A percentile compares a stretch with the other conserved stretches of the same genome.
Conservation (phyloP, 1,140 invertebrate species). For the Aricia agestis region DNA sequence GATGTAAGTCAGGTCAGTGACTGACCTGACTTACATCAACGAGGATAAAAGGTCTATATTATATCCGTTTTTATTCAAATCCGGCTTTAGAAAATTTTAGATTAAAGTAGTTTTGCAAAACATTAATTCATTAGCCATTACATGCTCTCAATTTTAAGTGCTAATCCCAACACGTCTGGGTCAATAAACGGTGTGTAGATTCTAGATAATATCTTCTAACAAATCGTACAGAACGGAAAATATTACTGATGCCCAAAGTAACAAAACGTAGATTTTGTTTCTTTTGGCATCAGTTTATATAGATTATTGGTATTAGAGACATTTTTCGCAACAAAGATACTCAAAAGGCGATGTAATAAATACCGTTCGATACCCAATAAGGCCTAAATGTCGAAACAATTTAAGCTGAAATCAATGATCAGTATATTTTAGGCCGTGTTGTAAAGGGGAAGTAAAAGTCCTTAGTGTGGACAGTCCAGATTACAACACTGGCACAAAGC, state of each 20-base stretch:
- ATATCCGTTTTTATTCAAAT: no score
- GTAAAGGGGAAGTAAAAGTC: slow-evolving; percentile 59
- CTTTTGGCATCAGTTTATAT: no score
- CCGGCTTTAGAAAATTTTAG: no score
- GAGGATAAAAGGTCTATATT: no score
- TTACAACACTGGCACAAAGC: slow-evolving; percentile 49
- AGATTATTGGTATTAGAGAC: slow-evolving; percentile 18
- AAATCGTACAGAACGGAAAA: neutral
- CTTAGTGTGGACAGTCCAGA: slow-evolving; percentile 40
- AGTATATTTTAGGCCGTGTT: neutral
- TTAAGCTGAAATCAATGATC: slow-evolving; percentile 2
- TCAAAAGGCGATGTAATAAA: slow-evolving; percentile 37
- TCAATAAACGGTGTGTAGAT: neutral
- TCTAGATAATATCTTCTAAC: neutral
- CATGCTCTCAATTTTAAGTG: no score
- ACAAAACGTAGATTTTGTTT: no score
- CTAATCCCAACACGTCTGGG: neutral
- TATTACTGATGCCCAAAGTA: no score
- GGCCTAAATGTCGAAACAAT: slow-evolving; percentile 3
- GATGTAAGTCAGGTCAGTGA: no score
- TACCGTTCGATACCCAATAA: slow-evolving; percentile 14
- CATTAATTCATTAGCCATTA: no score
- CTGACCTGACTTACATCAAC: no score
- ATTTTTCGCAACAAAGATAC: slow-evolving; percentile 21
- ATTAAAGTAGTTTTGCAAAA: no score